Base-by-base conservation (phyloP, 2,888 invertebrate genomes). In the Tinea trinotella region DNA sequence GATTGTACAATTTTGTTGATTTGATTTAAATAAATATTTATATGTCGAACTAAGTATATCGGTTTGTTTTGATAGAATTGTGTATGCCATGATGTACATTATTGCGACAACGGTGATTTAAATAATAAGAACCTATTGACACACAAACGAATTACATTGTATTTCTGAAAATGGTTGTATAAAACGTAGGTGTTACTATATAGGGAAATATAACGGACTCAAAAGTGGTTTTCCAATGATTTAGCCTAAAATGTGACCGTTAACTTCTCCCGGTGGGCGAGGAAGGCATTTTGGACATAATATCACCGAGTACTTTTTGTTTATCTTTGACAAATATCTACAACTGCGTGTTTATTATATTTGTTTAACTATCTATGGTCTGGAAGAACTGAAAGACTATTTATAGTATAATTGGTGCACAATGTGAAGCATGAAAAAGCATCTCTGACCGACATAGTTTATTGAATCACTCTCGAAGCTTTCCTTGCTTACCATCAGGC, bases 211-310 rank as follows among this genome's bases (percentile, higher is more conserved):
- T 62, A 77, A 73, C 73, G 67, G 73, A 74, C 71, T 68, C 63
- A 62, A 62, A 63, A 64, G 67, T 69, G 66, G 68, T 75, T 82
- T 77, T 73, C 69, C 67, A 65, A 76, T 74, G 74, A 76, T 81
- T 81, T 77, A 67, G 67, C 62, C 64, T 61, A 62, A 61, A 50
- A 40, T 36, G 34, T 15, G 5, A 56, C 82, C 82, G 83, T 82
- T 82, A 84, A 59, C 68, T 69, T 60, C 68, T 69, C 61, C 62
- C 61, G 58, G 54, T 56, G 53, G 50, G 46, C 52, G 54, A 52
- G 54, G 53, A 56, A 50, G 54, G 36, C 40, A 10, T 12, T 50
- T 24, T 50, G 50, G n/a, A 24, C 50, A 6, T 12, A 19, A 50
- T 50, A n/a, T 50, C 15, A 50, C 24, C 22, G 50, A 7, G 24